phyloP scores from a whole-genome alignment of 2,797 vertebrate genomes.

The Fratercula arctica region DNA sequence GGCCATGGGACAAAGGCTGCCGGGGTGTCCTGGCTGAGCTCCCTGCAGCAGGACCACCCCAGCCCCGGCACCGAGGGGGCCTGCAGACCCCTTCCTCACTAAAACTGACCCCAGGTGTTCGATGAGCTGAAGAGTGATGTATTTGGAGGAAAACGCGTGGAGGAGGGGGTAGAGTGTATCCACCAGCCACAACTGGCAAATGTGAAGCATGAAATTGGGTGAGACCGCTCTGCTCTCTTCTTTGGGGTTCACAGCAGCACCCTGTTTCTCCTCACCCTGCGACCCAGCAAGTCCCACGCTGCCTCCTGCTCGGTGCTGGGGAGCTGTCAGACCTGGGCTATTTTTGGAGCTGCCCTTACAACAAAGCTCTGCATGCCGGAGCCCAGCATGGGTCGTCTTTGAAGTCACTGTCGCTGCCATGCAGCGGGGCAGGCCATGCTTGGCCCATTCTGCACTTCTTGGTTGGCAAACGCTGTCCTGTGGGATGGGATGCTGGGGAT shows the following conservation, averaged over 20 bases:
- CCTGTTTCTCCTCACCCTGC: rapidly evolving
- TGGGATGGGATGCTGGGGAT: background rate
- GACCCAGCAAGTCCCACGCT: background rate
- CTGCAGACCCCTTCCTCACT: background rate
- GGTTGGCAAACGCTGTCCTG: background rate
- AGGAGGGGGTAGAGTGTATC: background rate
- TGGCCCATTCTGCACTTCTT: background rate
- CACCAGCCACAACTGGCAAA: background rate
- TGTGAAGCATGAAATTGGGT: background rate
- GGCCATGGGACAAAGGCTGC: background rate
- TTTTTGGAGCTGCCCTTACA: background rate
- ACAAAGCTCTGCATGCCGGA: background rate
- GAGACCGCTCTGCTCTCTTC: background rate
- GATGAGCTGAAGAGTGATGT: rapidly evolving
- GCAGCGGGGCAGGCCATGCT: background rate
- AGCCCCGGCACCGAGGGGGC: background rate
- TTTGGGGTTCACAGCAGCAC: background rate
- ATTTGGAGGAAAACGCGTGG: background rate
- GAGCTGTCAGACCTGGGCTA: background rate
- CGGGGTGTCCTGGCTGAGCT: background rate
- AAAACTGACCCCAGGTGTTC: background rate
- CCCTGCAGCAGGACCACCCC: background rate
- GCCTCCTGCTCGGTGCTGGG: background rate
- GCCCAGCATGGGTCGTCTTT: background rate
- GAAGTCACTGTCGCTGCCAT: background rate